phyloP scores from a whole-genome alignment of 37 sponge, comb jelly and placozoan species.

The Ephydatia muelleri region DNA sequence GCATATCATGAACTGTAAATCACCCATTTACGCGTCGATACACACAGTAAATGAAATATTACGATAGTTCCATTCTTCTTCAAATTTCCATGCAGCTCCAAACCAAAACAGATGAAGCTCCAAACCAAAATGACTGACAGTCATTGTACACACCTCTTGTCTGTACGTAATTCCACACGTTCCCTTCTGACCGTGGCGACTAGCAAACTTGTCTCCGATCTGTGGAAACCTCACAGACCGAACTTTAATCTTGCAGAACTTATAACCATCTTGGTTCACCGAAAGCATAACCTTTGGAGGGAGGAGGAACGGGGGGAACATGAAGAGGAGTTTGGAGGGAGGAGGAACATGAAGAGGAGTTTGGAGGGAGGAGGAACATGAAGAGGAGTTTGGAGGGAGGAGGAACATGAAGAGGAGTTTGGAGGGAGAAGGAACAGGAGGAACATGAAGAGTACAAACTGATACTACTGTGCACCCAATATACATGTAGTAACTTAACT shows the following conservation, averaged over 20 bases:
- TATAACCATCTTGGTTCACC: conserved; percentile 96
- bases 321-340: no score
- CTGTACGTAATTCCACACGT: conserved; percentile 97
- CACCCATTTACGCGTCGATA: no score
- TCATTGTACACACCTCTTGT: conserved; percentile 80
- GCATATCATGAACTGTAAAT: no score
- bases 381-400: background rate
- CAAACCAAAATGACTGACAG: background rate
- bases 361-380: background rate
- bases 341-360: no score
- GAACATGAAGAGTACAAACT: no score
- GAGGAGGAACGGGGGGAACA: background rate
- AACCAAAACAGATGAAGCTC: background rate
- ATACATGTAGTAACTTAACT: no score
- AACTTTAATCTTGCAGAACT: conserved; percentile 97
- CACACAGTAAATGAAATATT: no score
- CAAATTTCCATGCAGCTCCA: no score
- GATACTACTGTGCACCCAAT: no score
- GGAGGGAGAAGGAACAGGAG: no score
- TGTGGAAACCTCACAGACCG: conserved; percentile 95
- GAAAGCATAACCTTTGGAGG: conserved; percentile 84
- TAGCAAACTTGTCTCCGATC: conserved; percentile 99
- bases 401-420: no score
- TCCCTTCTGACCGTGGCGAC: conserved; percentile 99
- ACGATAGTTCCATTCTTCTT: no score